phyloP scores from a whole-genome alignment of 2,797 vertebrate genomes.

The Avahi laniger region DNA sequence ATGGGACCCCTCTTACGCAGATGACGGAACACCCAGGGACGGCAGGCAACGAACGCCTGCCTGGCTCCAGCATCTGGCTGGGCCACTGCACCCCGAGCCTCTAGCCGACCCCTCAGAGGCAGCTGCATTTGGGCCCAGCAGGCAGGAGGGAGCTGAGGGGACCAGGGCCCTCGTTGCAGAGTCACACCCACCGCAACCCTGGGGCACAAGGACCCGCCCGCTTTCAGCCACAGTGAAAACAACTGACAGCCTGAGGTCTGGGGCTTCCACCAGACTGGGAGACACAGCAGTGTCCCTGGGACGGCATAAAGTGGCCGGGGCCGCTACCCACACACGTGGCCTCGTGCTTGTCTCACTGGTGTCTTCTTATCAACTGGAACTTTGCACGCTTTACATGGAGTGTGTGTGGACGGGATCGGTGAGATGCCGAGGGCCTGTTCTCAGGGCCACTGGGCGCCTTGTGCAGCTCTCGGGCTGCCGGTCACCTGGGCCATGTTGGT shows the following conservation, averaged over 20 bases:
- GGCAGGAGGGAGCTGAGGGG: too few species aligned
- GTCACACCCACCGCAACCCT: neutral
- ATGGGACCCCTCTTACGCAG: neutral
- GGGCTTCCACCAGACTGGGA: neutral
- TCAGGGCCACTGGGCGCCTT: neutral
- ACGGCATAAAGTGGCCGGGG: neutral
- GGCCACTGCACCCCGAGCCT: neutral
- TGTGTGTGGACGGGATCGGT: accelerated
- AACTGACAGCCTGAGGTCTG: neutral
- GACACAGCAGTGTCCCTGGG: accelerated
- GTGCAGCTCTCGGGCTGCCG: too few species aligned
- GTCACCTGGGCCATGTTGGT: neutral
- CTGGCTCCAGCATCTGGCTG: neutral
- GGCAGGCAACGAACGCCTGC: neutral
- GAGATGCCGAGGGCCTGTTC: neutral
- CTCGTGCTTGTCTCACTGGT: neutral
- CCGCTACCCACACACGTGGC: accelerated
- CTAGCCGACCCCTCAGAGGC: accelerated
- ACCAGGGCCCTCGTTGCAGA: neutral
- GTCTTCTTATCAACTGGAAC: too few species aligned
- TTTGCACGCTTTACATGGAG: neutral
- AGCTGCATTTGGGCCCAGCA: neutral
- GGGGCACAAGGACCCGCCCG: neutral
- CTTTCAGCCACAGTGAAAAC: neutral
- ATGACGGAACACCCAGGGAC: neutral